Evolutionary conservation across 1,140 invertebrate species (phyloP), one percentile per base, ranked within the genome.

Genomic region (Zaprionus tsacasi): DNA sequence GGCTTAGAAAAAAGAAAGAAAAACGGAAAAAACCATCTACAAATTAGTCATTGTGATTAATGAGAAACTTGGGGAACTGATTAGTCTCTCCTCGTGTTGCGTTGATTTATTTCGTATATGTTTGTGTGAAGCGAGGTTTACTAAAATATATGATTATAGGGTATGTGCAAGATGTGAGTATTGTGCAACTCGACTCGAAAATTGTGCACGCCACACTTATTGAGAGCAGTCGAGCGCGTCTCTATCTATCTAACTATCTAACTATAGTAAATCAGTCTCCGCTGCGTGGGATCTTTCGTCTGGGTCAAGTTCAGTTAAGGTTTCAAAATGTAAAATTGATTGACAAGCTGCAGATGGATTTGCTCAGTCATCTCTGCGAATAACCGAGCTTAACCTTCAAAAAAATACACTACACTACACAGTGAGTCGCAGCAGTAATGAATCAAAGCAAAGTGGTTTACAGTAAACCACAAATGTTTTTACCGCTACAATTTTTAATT

Each of bases 31-130:
- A 65, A 21, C 52, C 60, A 43, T 43, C 60, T 6, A 81, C 74
- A 70, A 83, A 78, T 78, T 76, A 88, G 83, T 87, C 83, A 88
- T 73, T 83, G 80, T 88, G 78, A 89, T 89, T 88, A 88, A 89
- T 88, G 78, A 78, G 79, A 21, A 6, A 30, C 27, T 6, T 38
- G 38, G 40, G 38, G 40, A 57, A 30, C 43, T 57, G 25, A 43
- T 36, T 65, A 66, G 17, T 56, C 33, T 11, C 17, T 38, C 17
- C 21, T 3, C 40, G 8, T 17, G 64, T 36, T 43, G 70, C 70
- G 69, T 70, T 71, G 79, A 82, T 73, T 70, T 81, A 77, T 81
- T 78, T 78, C 74, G 79, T 74, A 73, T 70, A 70, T 72, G 70
- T 21, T 1, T 21, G 77, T 70, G 75, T 72, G 70, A 45, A 59